These are phyloP conservation scores for Cataglyphis rosenhaueri DNA, from an alignment of 2,888 invertebrate genomes.

Conservation along the genomic window DNA sequence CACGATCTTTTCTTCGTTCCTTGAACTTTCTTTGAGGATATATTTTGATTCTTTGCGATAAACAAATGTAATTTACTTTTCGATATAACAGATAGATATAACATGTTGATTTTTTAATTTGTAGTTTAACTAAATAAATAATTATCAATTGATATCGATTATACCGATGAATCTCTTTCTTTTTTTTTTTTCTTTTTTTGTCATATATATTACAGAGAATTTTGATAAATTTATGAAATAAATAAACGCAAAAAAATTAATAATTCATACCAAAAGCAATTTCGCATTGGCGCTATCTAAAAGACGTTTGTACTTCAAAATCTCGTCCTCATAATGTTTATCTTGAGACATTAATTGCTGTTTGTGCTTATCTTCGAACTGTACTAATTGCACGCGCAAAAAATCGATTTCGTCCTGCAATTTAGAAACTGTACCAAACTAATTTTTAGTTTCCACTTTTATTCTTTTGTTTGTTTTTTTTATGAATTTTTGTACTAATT, in stretches of 20 bases:
- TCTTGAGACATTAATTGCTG: constrained; percentile 60
- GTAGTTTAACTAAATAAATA: neutral
- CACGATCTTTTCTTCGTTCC: neutral
- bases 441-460: constrained; percentile 4
- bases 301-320: constrained; percentile 56
- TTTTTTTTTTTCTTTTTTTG: neutral
- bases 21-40: neutral
- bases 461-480: neutral
- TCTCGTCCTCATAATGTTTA: constrained; percentile 59
- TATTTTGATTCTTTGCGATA: neutral
- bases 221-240: neutral
- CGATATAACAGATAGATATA: neutral
- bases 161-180: neutral
- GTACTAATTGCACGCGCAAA: constrained; percentile 56
- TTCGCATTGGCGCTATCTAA: constrained; percentile 21
- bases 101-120: neutral
- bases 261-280: constrained; percentile 14
- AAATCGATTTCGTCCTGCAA: constrained; percentile 65
- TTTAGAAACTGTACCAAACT: constrained; percentile 55
- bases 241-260: neutral
- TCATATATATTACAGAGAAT: neutral
- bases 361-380: constrained; percentile 55
- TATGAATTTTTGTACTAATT: neutral
- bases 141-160: neutral
- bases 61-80: neutral